Percentiles rank a stretch among this genome's conserved stretches.
Conservation (phyloP, 2,797 vertebrate genomes). For the Xerus rutilus region DNA sequence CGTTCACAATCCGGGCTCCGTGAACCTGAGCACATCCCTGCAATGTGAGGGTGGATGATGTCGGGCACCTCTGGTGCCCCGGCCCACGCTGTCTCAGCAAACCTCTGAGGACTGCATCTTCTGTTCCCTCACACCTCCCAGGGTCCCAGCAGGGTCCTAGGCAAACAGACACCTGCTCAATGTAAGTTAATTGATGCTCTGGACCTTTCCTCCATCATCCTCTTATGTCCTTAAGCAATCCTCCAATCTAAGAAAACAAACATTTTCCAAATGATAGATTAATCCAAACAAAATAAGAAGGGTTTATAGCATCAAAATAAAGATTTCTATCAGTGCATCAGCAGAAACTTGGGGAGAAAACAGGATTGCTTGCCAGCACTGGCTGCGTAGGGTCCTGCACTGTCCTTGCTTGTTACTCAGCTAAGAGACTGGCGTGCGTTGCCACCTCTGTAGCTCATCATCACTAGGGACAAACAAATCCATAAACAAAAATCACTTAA, state of each 20-base stretch:
- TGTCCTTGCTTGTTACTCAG: background rate
- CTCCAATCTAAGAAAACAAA: background rate
- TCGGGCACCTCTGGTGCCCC: background rate
- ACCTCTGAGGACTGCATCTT: background rate
- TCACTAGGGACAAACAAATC: background rate
- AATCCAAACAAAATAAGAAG: slow-evolving; percentile 16
- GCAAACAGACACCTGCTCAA: background rate
- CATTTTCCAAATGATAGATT: slow-evolving; percentile 36
- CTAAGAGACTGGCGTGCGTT: background rate
- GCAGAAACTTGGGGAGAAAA: background rate
- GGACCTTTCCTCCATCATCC: background rate
- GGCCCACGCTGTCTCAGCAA: background rate
- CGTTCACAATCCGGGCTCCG: too few relatives aligned
- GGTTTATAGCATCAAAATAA: background rate
- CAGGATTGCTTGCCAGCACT: background rate
- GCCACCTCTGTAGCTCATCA: slow-evolving; percentile 38
- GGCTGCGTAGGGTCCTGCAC: background rate
- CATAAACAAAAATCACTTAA: slow-evolving; percentile 32
- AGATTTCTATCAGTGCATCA: background rate
- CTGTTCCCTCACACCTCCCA: background rate
- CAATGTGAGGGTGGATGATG: background rate
- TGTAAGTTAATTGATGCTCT: background rate
- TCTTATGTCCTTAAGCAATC: background rate
- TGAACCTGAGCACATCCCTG: background rate
- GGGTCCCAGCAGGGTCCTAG: background rate